Percentiles rank a stretch among this genome's conserved stretches.
Evolutionary conservation across 92 coral and sea anemone genomes (phyloP).

Genomic region (Nematostella vectensis): DNA sequence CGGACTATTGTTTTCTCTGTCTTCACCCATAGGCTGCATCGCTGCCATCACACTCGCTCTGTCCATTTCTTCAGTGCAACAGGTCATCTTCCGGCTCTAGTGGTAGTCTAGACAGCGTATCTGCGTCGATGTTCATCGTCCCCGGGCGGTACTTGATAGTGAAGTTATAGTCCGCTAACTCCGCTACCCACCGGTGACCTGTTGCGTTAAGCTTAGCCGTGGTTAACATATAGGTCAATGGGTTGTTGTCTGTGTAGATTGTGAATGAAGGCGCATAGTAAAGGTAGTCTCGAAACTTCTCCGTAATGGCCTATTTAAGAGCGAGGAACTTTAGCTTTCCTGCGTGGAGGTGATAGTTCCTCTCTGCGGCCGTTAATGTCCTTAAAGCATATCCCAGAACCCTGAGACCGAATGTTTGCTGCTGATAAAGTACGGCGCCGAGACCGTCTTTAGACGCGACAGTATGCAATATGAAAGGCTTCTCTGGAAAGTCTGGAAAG

Average conservation of each 20-base stretch:
- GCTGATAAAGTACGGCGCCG: background rate
- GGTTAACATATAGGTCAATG: slow-evolving; percentile 30
- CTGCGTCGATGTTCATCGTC: slow-evolving; percentile 41
- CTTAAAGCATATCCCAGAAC: slow-evolving; percentile 33
- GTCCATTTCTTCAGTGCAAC: background rate
- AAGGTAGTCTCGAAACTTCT: slow-evolving; percentile 33
- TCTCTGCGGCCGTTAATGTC: slow-evolving; percentile 34
- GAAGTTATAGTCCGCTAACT: slow-evolving; percentile 39
- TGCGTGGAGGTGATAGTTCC: slow-evolving; percentile 27
- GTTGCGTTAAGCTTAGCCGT: slow-evolving; percentile 45
- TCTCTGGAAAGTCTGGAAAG: slow-evolving; percentile 1
- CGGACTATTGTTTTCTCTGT: background rate
- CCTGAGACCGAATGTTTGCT: background rate
- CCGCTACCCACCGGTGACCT: slow-evolving; percentile 22
- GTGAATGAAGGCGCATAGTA: slow-evolving; percentile 33
- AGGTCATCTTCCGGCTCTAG: background rate
- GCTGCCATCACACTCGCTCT: background rate
- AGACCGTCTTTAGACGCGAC: background rate
- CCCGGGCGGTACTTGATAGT: slow-evolving; percentile 37
- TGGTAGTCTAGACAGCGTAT: slow-evolving; percentile 26
- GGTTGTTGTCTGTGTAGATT: slow-evolving; percentile 35
- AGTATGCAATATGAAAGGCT: background rate
- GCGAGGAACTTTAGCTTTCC: slow-evolving; percentile 35
- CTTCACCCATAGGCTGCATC: background rate
- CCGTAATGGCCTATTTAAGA: slow-evolving; percentile 27